phyloP scores from a whole-genome alignment of 2,888 invertebrate genomes.

The Leucania comma region DNA sequence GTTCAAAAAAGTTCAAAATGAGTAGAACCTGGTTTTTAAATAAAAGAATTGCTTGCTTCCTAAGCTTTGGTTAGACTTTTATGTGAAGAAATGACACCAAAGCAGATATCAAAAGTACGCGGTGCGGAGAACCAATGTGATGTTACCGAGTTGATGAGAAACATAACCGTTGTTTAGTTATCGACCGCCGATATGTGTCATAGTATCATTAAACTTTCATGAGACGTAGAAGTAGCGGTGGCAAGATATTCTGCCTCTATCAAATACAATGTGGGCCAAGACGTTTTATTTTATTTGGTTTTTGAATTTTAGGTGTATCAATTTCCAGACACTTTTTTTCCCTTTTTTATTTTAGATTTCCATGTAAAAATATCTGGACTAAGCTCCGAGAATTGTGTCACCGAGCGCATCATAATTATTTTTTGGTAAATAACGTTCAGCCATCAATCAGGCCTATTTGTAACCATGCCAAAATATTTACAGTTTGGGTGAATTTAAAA shows the following conservation, averaged over 20 bases:
- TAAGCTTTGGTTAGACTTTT: neutral
- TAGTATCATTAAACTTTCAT: slow-evolving; percentile 73
- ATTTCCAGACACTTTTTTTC: no score
- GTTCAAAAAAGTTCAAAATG: no score
- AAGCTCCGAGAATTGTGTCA: neutral
- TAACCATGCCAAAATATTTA: neutral
- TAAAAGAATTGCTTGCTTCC: neutral
- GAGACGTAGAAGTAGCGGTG: slow-evolving; percentile 62
- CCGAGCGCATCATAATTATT: neutral
- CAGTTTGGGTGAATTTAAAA: neutral
- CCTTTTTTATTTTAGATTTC: neutral
- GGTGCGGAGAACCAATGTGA: slow-evolving; percentile 13
- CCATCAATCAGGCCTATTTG: neutral
- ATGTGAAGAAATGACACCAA: no score
- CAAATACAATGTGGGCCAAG: slow-evolving; percentile 35
- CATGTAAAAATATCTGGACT: neutral
- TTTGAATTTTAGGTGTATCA: neutral
- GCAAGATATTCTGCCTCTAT: slow-evolving; percentile 37
- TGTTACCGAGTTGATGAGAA: slow-evolving; percentile 37
- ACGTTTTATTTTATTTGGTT: slow-evolving; percentile 34
- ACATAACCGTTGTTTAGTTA: slow-evolving; percentile 44
- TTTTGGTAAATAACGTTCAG: neutral
- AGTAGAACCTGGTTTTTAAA: no score
- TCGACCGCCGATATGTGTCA: slow-evolving; percentile 64
- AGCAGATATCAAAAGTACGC: slow-evolving; percentile 8